A percentile compares a stretch with the other conserved stretches of the same genome.
These are phyloP conservation scores for Parambassis ranga DNA, from an alignment of 2,797 vertebrate species.

Conservation along the genomic window DNA sequence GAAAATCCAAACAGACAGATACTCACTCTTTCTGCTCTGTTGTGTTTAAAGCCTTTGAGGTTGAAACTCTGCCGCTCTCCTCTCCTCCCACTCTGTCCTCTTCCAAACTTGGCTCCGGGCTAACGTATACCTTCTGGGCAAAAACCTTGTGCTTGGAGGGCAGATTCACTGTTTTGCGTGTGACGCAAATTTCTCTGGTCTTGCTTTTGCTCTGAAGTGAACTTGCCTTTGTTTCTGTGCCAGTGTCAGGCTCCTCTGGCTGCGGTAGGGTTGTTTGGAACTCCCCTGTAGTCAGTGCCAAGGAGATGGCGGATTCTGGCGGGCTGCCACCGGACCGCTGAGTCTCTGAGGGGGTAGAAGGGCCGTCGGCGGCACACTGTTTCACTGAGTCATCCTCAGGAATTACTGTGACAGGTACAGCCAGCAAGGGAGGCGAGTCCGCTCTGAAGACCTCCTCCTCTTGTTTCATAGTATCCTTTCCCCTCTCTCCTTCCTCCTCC, in stretches of 20 bases:
- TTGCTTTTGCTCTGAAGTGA: constrained; percentile 30
- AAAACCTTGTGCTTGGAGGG: constrained; percentile 65
- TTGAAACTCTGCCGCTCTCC: constrained; percentile 2
- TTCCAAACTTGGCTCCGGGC: constrained; percentile 44
- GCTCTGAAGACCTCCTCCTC: constrained; percentile 53
- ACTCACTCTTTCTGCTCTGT: constrained; percentile 71
- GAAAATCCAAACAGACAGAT: constrained; percentile 19
- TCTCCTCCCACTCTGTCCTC: constrained; percentile 16
- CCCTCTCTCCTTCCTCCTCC: constrained; percentile 14
- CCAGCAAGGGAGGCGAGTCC: constrained; percentile 68
- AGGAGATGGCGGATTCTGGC: constrained; percentile 41
- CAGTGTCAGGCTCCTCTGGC: constrained; percentile 24
- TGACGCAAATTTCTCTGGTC: constrained; percentile 36
- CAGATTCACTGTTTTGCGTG: constrained; percentile 74
- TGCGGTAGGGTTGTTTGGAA: constrained; percentile 26
- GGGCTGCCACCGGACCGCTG: constrained; percentile 26
- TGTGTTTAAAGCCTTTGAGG: constrained; percentile 40
- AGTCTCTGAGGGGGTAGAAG: constrained; percentile 5
- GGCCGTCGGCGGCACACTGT: not conserved
- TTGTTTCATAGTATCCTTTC: constrained; percentile 1
- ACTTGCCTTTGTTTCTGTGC: constrained; percentile 19
- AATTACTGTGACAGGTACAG: constrained; percentile 69
- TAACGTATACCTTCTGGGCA: constrained; percentile 57
- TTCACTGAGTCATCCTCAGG: constrained; percentile 53
- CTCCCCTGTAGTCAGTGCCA: constrained; percentile 44